Evolutionary conservation across 2,888 invertebrate genomes (phyloP), one percentile per base, ranked within the genome.

Genomic region (Amphimallon solstitiale): DNA sequence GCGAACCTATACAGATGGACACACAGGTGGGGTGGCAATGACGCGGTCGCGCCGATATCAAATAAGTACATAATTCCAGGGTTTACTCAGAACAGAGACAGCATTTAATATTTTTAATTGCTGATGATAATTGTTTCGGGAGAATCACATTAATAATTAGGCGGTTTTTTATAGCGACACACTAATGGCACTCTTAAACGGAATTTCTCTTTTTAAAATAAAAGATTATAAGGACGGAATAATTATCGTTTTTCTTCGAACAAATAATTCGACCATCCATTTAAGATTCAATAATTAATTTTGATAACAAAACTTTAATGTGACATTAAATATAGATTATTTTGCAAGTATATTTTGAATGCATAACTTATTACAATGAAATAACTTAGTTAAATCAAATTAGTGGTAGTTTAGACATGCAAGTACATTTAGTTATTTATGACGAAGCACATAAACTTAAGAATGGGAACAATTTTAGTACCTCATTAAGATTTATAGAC

Each of bases 51-150:
- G 14, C 2, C 29, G 29, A 29, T 3, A 5, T 29, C 29, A 5
- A 29, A 29, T 29, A 29, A 29, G 29, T 29, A 29, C 29, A 29
- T 29, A 29, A 29, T 29, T 29, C 29, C 6, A 29, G 29, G 29
- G 21, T 29, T 21, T 49, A 49, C 48, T 23, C 21, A 49, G 48
- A 49, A 49, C 10, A 19, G 23, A 19, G 21, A 48, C 10, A 19
- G 23, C 48, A 23, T 23, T 19, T 49, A n/a, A 23, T 49, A n/a
- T 45, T 49, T 49, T 49, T 49, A 49, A 49, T 49, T 49, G n/a
- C 48, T 6, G 48, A 23, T 49, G 21, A 12, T n/a, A 49, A 49
- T 49, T 49, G 48, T 49, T 49, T 49, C 48, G 48, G 29, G 29
- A 49, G 48, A 29, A 49, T 21, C 23, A 14, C 48, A 29, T 49